phyloP scores from a whole-genome alignment of 2,888 invertebrate species.

The Nemapogon koenigi region DNA sequence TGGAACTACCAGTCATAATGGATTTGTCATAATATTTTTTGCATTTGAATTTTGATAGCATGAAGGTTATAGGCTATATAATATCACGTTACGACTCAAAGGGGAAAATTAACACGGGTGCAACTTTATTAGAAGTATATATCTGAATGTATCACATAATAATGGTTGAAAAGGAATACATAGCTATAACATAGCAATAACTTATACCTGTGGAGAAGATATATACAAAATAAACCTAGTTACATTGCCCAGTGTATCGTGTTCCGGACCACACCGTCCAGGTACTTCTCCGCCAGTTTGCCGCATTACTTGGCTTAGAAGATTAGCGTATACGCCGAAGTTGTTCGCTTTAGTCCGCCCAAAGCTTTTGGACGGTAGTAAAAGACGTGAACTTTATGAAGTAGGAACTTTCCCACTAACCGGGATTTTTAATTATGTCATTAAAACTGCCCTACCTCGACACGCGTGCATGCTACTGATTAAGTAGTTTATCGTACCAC shows the following conservation, averaged over 20 bases:
- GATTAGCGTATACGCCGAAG: slow-evolving; percentile 52
- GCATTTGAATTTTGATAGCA: too few relatives aligned
- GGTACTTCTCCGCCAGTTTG: slow-evolving; percentile 7
- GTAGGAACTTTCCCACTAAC: slow-evolving; percentile 27
- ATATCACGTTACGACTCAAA: too few relatives aligned
- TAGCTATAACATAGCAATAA: too few relatives aligned
- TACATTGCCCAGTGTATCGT: too few relatives aligned
- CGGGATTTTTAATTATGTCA: slow-evolving; percentile 42
- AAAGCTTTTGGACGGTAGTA: slow-evolving; percentile 33
- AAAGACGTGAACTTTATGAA: slow-evolving; percentile 22
- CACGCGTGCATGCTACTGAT: slow-evolving; percentile 45
- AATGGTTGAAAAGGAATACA: too few relatives aligned
- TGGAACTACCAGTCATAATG: too few relatives aligned
- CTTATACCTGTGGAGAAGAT: background rate
- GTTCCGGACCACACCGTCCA: background rate
- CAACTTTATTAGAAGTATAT: too few relatives aligned
- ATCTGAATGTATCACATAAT: too few relatives aligned
- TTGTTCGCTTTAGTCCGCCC: slow-evolving; percentile 48
- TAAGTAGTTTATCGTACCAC: slow-evolving; percentile 37
- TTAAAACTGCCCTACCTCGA: slow-evolving; percentile 36
- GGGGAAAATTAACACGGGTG: too few relatives aligned
- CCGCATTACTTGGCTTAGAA: slow-evolving; percentile 43
- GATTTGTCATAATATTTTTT: too few relatives aligned
- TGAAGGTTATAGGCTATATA: too few relatives aligned
- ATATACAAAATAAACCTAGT: background rate